These are phyloP conservation scores for Rhombomys opimus DNA, from an alignment of 2,113 vertebrate species.

Conservation along the genomic window DNA sequence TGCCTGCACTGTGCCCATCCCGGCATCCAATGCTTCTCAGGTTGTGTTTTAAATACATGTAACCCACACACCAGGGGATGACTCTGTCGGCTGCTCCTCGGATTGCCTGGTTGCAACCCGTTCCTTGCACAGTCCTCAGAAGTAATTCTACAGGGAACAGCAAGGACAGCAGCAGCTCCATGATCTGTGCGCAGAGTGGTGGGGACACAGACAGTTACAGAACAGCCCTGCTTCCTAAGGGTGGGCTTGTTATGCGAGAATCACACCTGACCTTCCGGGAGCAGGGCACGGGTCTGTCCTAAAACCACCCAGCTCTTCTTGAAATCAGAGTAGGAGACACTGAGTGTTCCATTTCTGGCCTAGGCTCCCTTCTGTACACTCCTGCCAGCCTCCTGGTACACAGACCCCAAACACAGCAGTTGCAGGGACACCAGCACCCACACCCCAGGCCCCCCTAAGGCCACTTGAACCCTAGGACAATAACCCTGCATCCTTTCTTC, in stretches of 20 bases:
- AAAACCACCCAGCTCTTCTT: background rate
- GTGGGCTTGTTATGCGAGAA: background rate
- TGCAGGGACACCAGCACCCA: background rate
- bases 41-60: conserved; percentile 44
- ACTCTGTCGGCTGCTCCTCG: conserved; percentile 71
- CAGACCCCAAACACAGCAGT: background rate
- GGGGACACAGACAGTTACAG: background rate
- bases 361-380: background rate
- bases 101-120: conserved; percentile 58
- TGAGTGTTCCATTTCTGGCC: background rate
- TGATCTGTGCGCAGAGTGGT: background rate
- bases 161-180: accelerated
- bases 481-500: background rate
- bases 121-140: conserved; percentile 17
- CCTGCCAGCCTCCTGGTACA: background rate
- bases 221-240: background rate
- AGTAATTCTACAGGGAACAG: conserved; percentile 38
- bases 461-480: background rate
- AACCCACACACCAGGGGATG: conserved; percentile 66
- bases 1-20: background rate
- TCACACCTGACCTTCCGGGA: too few relatives aligned
- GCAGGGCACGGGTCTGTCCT: background rate
- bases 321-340: background rate
- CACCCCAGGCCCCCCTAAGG: background rate
- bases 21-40: background rate